Conservation (phyloP, 1,140 invertebrate genomes). For the Drosophila rufa region DNA sequence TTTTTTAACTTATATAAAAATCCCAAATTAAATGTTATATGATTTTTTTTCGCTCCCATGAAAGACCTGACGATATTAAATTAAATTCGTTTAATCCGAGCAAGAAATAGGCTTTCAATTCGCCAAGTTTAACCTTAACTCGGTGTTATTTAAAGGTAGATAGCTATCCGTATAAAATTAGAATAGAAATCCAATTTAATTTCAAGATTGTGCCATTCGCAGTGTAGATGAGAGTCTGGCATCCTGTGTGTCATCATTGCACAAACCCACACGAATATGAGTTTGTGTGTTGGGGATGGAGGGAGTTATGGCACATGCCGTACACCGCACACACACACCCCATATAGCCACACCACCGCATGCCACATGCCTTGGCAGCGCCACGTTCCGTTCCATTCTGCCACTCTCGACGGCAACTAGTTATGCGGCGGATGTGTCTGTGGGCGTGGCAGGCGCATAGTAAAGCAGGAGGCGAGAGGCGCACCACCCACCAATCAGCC, state of each 20-base stretch:
- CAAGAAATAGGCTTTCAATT: background rate
- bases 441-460: constrained; percentile 34
- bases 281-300: constrained; percentile 13
- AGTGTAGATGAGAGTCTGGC: constrained; percentile 30
- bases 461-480: constrained; percentile 13
- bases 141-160: background rate
- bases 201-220: constrained; percentile 24
- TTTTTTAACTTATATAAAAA: background rate
- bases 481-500: constrained; percentile 32
- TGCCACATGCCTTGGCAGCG: constrained; percentile 63
- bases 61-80: background rate
- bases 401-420: constrained; percentile 66
- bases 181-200: constrained; percentile 23
- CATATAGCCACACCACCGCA: constrained; percentile 20
- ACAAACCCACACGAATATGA: constrained; percentile 36
- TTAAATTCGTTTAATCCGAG: background rate
- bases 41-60: no score
- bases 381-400: constrained; percentile 54
- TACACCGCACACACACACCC: constrained; percentile 18
- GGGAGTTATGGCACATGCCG: constrained; percentile 62
- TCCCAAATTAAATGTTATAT: background rate
- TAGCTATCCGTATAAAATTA: constrained; percentile 6
- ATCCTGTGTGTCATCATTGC: constrained; percentile 48
- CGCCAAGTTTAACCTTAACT: background rate
- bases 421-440: constrained; percentile 67